phyloP scores from a whole-genome alignment of 1,140 invertebrate genomes.

The Dendrolimus punctatus region DNA sequence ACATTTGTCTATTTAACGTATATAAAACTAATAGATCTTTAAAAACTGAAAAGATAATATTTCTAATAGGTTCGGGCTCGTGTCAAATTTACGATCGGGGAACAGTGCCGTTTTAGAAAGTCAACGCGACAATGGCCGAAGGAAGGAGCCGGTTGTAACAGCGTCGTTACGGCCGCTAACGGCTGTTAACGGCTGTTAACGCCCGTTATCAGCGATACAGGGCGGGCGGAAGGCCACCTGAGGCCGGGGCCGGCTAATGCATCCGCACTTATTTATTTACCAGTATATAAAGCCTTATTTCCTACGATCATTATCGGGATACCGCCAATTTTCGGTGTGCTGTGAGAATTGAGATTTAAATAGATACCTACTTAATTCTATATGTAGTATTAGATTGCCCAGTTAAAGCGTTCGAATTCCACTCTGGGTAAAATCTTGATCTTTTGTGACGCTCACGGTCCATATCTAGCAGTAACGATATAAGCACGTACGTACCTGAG shows the following conservation, averaged over 20 bases:
- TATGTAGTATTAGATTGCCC: too few species aligned
- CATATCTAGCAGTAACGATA: too few species aligned
- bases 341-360: too few species aligned
- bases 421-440: too few species aligned
- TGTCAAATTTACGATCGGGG: slow-evolving; percentile 18
- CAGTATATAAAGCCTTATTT: slow-evolving; percentile 31
- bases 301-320: slow-evolving; percentile 31
- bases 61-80: slow-evolving; percentile 4
- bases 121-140: slow-evolving; percentile 17
- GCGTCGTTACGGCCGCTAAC: slow-evolving; percentile 31
- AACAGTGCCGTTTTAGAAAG: slow-evolving; percentile 13
- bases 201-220: slow-evolving; percentile 36
- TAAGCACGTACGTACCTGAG: too few species aligned
- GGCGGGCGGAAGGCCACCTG: slow-evolving; percentile 59
- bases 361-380: too few species aligned
- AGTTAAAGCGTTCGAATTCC: too few species aligned
- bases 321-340: neutral
- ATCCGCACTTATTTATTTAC: slow-evolving; percentile 58
- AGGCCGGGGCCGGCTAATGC: slow-evolving; percentile 48
- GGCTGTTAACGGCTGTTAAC: slow-evolving; percentile 43
- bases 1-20: too few species aligned
- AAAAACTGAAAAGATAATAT: too few species aligned
- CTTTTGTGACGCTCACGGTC: neutral
- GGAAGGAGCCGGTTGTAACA: slow-evolving; percentile 22
- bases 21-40: too few species aligned